Base-by-base conservation (phyloP, 1,140 invertebrate genomes). In the Drosophila nebulosa region DNA sequence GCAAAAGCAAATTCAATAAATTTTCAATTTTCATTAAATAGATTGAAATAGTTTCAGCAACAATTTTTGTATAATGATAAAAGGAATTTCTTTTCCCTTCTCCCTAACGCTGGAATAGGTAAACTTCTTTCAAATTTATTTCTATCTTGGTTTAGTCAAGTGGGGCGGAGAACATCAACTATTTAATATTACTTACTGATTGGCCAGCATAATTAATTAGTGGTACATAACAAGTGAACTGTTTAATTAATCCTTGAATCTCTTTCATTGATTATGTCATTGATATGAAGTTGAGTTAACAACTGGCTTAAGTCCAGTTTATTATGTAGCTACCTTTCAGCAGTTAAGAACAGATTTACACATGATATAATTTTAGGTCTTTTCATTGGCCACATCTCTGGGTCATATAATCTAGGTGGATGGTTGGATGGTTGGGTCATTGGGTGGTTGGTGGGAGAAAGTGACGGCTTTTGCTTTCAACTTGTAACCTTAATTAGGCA, bases 401-500 rank as follows among this genome's bases (percentile, higher is more conserved):
- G 39, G 16, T 46, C 39, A 46, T 16, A 18, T 18, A 32, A 12
- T 2, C 4, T 7, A 12, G 32, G 1, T 9, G 32, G 7, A n/a
- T n/a, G n/a, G n/a, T n/a, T n/a, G n/a, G n/a, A n/a, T 10, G 12
- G 9, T 3, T 4, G n/a, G n/a, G n/a, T n/a, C n/a, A n/a, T 7
- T 16, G 21, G 4, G 26, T 30, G 27, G 7, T 9, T 30, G 27
- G 27, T 14, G 3, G 12, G 9, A 21, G 32, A 35, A 67, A 4
- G 58, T 77, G 64, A 57, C 61, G 65, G 59, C 64, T 79, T 70
- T 79, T 72, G 78, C 69, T 69, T 67, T 69, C 73, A 67, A 72
- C 50, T 84, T 75, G 75, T 78, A 79, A 39, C 75, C 79, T 80
- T 85, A 85, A 85, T 85, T 85, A 85, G 80, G 58, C 73, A 76